These are phyloP conservation scores for Rhabditoides inermis DNA, from an alignment of 2,888 invertebrate species.

Conservation along the genomic window DNA sequence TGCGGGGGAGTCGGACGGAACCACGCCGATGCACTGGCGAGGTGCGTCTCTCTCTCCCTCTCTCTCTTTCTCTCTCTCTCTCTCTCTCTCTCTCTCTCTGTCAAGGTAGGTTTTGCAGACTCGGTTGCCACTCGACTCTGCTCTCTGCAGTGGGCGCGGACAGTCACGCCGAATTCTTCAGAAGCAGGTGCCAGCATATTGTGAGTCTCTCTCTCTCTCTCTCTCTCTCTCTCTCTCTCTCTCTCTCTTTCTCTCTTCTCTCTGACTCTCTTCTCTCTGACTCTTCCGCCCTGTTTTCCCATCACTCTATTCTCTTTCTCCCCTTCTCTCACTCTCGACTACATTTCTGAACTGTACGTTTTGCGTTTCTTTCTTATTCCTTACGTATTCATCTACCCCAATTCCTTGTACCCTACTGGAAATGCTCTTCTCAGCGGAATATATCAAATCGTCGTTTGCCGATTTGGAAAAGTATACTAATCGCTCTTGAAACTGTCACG, in stretches of 20 bases:
- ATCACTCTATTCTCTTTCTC: too few species aligned
- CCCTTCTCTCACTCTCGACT: too few species aligned
- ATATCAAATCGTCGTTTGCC: too few species aligned
- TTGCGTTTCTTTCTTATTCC: too few species aligned
- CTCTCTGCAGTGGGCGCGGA: conserved; percentile 74
- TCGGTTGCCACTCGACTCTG: conserved; percentile 55
- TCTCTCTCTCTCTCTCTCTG: not conserved
- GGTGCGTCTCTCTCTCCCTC: conserved; percentile 61
- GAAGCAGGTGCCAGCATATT: conserved; percentile 15
- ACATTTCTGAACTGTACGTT: too few species aligned
- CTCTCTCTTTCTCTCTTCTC: not conserved
- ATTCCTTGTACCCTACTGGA: too few species aligned
- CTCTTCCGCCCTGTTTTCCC: too few species aligned
- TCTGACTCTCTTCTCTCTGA: not conserved
- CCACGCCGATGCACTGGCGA: conserved; percentile 73
- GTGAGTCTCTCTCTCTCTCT: conserved; percentile 4
- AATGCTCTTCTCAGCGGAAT: too few species aligned
- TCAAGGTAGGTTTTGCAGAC: conserved; percentile 8
- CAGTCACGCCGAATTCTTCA: conserved; percentile 43
- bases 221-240: not conserved
- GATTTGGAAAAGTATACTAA: too few species aligned
- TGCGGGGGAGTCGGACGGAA: conserved; percentile 88
- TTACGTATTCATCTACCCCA: too few species aligned
- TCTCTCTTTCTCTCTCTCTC: conserved; percentile 32
- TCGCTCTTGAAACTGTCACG: too few species aligned